Conservation (phyloP, 2,888 invertebrate genomes). For the Caenorhabditis sp. region DNA sequence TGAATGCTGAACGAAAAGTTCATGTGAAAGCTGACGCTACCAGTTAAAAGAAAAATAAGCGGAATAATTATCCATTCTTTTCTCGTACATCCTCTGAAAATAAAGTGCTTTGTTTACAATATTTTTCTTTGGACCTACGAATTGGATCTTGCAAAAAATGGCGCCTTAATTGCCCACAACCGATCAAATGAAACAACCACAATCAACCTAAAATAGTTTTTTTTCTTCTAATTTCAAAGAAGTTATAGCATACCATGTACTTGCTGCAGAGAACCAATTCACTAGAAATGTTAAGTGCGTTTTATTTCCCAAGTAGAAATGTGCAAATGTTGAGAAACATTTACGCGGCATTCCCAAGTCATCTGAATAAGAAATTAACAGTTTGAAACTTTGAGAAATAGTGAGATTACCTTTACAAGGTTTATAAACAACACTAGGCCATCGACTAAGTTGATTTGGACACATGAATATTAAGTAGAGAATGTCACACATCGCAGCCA, state of each 20-base stretch:
- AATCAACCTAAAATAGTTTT: slow-evolving; percentile 44
- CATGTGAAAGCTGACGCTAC: slow-evolving; percentile 45
- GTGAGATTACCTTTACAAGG: slow-evolving; percentile 14
- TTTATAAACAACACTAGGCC: slow-evolving; percentile 9
- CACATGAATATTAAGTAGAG: slow-evolving; percentile 49
- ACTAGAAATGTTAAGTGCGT: slow-evolving; percentile 48
- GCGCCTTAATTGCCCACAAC: slow-evolving; percentile 59
- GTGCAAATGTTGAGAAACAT: slow-evolving; percentile 40
- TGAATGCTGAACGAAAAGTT: slow-evolving; percentile 37
- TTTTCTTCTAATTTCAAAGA: neutral
- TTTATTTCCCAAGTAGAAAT: slow-evolving; percentile 45
- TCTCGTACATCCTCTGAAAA: slow-evolving; percentile 26
- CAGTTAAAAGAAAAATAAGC: slow-evolving; percentile 39
- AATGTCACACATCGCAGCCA: slow-evolving; percentile 54
- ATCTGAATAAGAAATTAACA: slow-evolving; percentile 8
- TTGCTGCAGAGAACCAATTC: slow-evolving; percentile 55
- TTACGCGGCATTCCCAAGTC: neutral
- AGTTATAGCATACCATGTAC: slow-evolving; percentile 52
- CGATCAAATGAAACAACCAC: slow-evolving; percentile 59
- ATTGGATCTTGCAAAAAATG: slow-evolving; percentile 46
- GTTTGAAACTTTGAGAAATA: neutral
- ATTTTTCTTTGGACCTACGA: slow-evolving; percentile 20
- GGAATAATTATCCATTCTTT: slow-evolving; percentile 39
- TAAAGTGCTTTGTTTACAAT: slow-evolving; percentile 3
- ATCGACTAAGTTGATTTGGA: slow-evolving; percentile 52